Evolutionary conservation across 1,140 invertebrate genomes (phyloP).

Genomic region (Condylostylus longicornis): DNA sequence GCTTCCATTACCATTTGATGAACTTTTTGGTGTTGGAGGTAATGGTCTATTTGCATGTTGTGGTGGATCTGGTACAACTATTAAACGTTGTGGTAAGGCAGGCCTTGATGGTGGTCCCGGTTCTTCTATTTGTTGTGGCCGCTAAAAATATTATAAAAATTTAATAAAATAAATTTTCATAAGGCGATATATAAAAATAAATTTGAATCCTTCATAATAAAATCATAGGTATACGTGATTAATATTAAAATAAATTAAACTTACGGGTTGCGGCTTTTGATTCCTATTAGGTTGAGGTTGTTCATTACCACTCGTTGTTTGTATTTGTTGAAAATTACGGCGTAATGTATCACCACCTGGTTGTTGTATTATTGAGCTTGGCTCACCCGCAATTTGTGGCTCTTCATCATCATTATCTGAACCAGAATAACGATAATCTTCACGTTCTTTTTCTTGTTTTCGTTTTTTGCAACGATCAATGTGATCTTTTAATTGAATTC

Average conservation of each 20-base stretch:
- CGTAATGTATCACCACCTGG: constrained; percentile 79
- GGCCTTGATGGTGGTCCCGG: constrained; percentile 69
- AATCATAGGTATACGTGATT: not conserved
- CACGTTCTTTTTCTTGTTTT: constrained; percentile 76
- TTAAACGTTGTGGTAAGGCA: constrained; percentile 73
- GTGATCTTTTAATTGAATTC: constrained; percentile 97
- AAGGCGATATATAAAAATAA: not conserved
- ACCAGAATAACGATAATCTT: constrained; percentile 71
- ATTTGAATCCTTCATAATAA: not conserved
- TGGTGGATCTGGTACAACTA: constrained; percentile 55
- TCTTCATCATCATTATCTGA: constrained; percentile 84
- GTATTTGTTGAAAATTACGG: constrained; percentile 95
- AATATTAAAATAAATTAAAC: not conserved
- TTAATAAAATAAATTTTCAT: constrained; percentile 1
- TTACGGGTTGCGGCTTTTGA: constrained; percentile 30
- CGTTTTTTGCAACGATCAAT: constrained; percentile 94
- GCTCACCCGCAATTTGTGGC: constrained; percentile 66
- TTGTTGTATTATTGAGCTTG: constrained; percentile 77
- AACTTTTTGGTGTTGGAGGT: constrained; percentile 58
- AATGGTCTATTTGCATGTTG: constrained; percentile 49
- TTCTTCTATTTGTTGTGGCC: constrained; percentile 44
- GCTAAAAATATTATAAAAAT: constrained; percentile 10
- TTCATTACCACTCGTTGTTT: too few species aligned
- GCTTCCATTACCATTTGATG: too few species aligned
- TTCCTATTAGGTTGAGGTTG: constrained; percentile 31